A percentile compares a stretch with the other conserved stretches of the same genome.
Evolutionary conservation across 2,888 invertebrate species (phyloP).

Genomic region (Stenolophus ochropezus): DNA sequence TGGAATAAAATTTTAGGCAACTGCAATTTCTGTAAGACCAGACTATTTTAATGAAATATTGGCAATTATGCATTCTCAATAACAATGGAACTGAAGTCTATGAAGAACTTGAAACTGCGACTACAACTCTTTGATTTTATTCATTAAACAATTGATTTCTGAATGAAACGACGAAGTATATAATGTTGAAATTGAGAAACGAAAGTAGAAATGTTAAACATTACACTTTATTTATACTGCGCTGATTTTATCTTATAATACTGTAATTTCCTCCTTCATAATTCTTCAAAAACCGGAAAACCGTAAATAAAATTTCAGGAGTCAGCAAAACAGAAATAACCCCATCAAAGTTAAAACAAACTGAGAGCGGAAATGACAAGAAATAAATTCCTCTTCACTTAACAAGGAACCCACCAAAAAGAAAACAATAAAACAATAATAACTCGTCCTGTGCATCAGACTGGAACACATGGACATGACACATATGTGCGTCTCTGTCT

Average conservation of each 20-base stretch:
- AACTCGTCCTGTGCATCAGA: constrained; percentile 26
- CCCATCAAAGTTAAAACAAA: constrained; percentile 45
- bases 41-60: no score
- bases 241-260: background rate
- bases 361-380: constrained; percentile 46
- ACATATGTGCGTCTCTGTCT: background rate
- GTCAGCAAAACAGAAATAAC: constrained; percentile 33
- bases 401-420: constrained; percentile 39
- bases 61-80: no score
- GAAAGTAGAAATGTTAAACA: no score
- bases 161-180: no score
- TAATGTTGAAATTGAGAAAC: no score
- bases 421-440: constrained; percentile 50
- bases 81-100: no score
- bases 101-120: no score
- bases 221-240: background rate
- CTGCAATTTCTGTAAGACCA: no score
- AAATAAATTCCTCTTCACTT: constrained; percentile 47
- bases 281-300: background rate
- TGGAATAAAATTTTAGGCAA: no score
- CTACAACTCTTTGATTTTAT: no score
- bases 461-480: constrained; percentile 43
- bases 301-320: background rate
- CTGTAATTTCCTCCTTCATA: background rate
- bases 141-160: no score